phyloP scores from a whole-genome alignment of 2,888 invertebrate genomes.

The Fabriciana adippe region DNA sequence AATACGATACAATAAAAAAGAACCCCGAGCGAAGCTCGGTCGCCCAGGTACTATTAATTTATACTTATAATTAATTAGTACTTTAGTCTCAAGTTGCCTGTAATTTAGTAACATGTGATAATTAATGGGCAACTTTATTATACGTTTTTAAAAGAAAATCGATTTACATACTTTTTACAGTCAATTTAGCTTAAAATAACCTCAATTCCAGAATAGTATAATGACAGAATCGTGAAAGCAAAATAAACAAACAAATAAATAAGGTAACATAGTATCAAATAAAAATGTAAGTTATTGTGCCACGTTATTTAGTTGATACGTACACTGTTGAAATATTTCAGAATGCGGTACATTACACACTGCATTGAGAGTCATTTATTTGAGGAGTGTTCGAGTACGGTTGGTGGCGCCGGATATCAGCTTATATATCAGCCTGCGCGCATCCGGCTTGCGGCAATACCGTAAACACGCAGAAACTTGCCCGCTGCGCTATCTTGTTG shows the following conservation, averaged over 20 bases:
- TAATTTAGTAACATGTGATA: no score
- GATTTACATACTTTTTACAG: no score
- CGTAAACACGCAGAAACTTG: constrained; percentile 24
- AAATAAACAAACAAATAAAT: not conserved
- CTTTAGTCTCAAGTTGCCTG: no score
- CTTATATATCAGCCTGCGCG: constrained; percentile 38
- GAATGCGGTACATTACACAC: constrained; percentile 23
- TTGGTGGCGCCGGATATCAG: constrained; percentile 38
- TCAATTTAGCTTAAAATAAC: no score
- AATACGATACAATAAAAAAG: no score
- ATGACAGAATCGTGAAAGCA: no score
- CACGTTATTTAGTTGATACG: not conserved
- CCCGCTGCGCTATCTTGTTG: not conserved
- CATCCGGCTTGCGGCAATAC: constrained; percentile 35
- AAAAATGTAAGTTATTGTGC: not conserved
- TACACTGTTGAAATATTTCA: constrained; percentile 14
- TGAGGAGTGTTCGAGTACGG: constrained; percentile 32
- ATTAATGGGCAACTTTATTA: no score
- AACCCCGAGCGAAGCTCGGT: no score
- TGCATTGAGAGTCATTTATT: constrained; percentile 37
- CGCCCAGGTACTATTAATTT: no score
- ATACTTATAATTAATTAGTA: no score
- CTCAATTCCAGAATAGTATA: no score
- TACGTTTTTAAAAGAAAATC: no score
- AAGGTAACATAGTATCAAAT: not conserved